Conservation (phyloP, 1,140 invertebrate genomes). For the Brachionus rubens region DNA sequence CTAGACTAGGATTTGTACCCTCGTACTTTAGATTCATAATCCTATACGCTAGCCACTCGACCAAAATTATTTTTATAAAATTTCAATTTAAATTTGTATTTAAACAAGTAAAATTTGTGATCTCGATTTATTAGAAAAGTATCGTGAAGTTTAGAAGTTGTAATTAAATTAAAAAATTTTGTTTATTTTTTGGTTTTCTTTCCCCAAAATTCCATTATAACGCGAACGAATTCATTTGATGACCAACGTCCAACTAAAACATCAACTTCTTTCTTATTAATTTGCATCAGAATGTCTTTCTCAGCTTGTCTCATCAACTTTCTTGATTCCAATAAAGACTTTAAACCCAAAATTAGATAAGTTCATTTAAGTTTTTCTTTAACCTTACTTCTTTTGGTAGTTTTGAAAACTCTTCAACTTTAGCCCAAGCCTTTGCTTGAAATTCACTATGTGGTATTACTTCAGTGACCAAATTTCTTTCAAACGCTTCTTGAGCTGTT, state of each 20-base stretch:
- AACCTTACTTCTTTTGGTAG: not conserved
- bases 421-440: conserved; percentile 50
- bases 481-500: conserved; percentile 37
- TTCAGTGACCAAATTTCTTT: conserved; percentile 60
- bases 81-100: not conserved
- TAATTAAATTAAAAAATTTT: not conserved
- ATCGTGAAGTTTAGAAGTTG: too few relatives aligned
- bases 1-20: conserved; percentile 1
- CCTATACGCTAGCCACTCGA: not conserved
- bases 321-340: conserved; percentile 65
- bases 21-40: not conserved
- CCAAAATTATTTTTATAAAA: not conserved
- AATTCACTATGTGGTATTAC: conserved; percentile 66
- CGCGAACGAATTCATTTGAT: conserved; percentile 65
- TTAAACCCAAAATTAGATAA: too few relatives aligned
- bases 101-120: not conserved
- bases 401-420: conserved; percentile 49
- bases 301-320: conserved; percentile 61
- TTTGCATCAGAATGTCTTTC: conserved; percentile 60
- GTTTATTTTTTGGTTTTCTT: conserved; percentile 25
- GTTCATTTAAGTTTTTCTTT: not conserved
- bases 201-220: conserved; percentile 56
- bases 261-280: conserved; percentile 65
- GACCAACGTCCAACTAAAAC: conserved; percentile 66
- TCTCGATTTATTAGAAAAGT: too few relatives aligned